Conservation (phyloP, 2,113 vertebrate species). For the Eulemur macaco region DNA sequence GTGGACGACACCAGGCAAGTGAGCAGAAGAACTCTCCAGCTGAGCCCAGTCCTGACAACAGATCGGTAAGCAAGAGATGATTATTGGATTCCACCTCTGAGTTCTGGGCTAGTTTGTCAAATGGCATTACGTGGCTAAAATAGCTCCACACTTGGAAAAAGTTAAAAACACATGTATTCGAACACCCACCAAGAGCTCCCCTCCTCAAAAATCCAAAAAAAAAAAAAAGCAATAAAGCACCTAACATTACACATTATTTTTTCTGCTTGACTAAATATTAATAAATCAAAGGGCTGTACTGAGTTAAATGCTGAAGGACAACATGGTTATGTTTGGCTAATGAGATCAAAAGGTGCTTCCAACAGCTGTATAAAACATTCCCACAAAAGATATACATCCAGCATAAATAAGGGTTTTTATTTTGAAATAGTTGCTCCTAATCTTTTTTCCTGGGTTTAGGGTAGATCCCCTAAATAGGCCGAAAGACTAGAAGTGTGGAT, state of each 20-base stretch:
- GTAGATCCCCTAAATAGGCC: not conserved
- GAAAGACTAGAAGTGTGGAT: not conserved
- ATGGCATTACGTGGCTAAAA: not conserved
- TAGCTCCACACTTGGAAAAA: not conserved
- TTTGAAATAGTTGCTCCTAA: not conserved
- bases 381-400: not conserved
- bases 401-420: not conserved
- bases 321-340: too few relatives aligned
- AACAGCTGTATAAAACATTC: not conserved
- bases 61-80: accelerated
- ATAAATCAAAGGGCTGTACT: not conserved
- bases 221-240: not conserved
- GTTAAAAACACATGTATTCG: not conserved
- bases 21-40: not conserved
- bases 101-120: not conserved
- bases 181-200: not conserved
- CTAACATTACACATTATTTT: not conserved
- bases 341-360: not conserved
- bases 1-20: accelerated
- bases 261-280: not conserved
- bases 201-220: not conserved
- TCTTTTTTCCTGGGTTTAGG: not conserved
- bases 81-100: not conserved
- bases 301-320: not conserved
- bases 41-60: not conserved